Base-by-base conservation (phyloP, 2,888 invertebrate species). In the Drosophila dives region DNA sequence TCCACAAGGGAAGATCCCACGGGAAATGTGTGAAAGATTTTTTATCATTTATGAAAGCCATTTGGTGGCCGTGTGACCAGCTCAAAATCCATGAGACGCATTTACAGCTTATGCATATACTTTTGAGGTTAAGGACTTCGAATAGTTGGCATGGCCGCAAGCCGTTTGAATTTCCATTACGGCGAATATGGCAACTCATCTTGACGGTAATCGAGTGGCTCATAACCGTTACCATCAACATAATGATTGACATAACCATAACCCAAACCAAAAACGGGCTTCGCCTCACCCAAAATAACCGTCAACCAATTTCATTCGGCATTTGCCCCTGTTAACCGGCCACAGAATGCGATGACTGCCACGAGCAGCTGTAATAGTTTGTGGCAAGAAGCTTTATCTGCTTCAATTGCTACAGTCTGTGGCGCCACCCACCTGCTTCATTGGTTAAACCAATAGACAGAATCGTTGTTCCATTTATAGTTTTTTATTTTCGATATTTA, bases 161-260 rank as follows among this genome's bases (percentile, higher is more conserved):
- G 59, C 62, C 72, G 68, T 69, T 85, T 72, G 80, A 85, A 64
- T 77, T 72, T 75, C 80, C 77, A 83, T 85, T 83, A 83, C 70
- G 45, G 59, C 48, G 63, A 82, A 83, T 82, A 75, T 64, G 80
- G 75, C 74, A 80, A 80, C 83, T 82, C 83, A 82, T 85, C 83
- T 65, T 80, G 72, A 51, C 83, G 77, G 72, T 81, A 86, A 84
- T 75, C 79, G 87, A 81, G 62, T 81, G 74, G 50, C 70, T 54
- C 81, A 84, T 84, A 84, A 85, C 80, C 82, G 73, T 87, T 63
- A 80, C 80, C 82, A 84, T 87, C 75, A 87, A 77, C 80, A 75
- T 85, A 85, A 83, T 83, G 85, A 85, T 82, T 85, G 83, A 73
- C 82, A 84, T 87, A 81, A 87, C 87, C 84, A 84, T 87, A 87